Conservation (phyloP, 1,140 invertebrate genomes). For the Tetranychus urticae region DNA sequence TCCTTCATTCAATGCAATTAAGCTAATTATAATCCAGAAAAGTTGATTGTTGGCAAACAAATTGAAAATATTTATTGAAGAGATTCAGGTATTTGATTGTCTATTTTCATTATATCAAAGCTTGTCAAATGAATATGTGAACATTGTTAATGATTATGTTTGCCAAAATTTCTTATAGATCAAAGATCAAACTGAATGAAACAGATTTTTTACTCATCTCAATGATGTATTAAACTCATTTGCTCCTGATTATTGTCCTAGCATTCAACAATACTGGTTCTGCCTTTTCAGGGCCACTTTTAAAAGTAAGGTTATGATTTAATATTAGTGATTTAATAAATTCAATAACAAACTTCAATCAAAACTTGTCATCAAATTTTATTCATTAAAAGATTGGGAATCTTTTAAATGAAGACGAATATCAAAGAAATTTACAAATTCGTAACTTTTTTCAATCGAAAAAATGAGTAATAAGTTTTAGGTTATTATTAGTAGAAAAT, state of each 20-base stretch:
- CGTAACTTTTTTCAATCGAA: no score
- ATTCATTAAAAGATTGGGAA: constrained; percentile 43
- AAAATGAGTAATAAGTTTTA: no score
- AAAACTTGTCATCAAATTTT: background rate
- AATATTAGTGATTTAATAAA: no score
- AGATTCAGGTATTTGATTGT: constrained; percentile 58
- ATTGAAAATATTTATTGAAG: constrained; percentile 55
- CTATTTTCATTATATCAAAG: background rate
- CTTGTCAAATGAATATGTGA: no score
- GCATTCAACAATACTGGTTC: constrained; percentile 80
- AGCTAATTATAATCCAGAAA: no score
- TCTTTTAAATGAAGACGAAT: constrained; percentile 62
- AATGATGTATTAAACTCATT: constrained; percentile 67
- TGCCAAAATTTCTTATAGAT: constrained; percentile 17
- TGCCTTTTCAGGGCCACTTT: constrained; percentile 56
- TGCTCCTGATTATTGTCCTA: constrained; percentile 71
- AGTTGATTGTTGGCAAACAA: no score
- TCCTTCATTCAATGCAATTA: no score
- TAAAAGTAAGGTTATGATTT: constrained; percentile 34
- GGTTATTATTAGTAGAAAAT: no score
- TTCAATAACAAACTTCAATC: no score
- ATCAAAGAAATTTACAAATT: constrained; percentile 43
- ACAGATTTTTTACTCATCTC: constrained; percentile 62
- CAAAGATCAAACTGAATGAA: constrained; percentile 24
- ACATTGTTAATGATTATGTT: no score